These are phyloP conservation scores for Gambusia holbrooki DNA, from an alignment of 2,113 vertebrate species.

Conservation along the genomic window DNA sequence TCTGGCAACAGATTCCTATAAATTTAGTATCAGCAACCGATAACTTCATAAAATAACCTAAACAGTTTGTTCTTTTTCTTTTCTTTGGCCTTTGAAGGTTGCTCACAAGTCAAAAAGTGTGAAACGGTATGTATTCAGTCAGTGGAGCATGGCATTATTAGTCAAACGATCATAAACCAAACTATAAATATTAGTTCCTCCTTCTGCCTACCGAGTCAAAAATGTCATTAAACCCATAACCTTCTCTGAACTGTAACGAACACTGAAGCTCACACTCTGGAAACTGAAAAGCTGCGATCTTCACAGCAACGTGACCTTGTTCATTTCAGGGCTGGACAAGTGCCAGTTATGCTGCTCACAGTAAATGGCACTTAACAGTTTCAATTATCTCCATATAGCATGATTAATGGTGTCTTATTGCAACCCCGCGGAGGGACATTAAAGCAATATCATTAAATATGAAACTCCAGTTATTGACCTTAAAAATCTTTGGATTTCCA, in stretches of 20 bases:
- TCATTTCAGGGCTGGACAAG: constrained; percentile 34
- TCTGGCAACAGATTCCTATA: too few relatives aligned
- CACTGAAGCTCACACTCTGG: neutral
- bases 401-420: constrained; percentile 53
- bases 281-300: neutral
- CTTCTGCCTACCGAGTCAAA: constrained; percentile 16
- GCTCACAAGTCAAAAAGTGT: neutral
- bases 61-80: neutral
- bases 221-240: constrained; percentile 30
- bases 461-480: constrained; percentile 7
- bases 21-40: too few relatives aligned
- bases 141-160: neutral
- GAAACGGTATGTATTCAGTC: neutral
- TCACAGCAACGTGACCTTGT: constrained; percentile 47
- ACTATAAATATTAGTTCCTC: constrained; percentile 1
- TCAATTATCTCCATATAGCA: constrained; percentile 25
- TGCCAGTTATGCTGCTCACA: constrained; percentile 39
- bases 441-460: constrained; percentile 39
- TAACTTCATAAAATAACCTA: neutral
- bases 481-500: neutral
- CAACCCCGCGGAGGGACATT: constrained; percentile 2
- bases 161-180: constrained; percentile 3
- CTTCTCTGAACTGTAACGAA: constrained; percentile 5
- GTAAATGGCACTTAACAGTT: constrained; percentile 46
- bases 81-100: constrained; percentile 1